A percentile compares a stretch with the other conserved stretches of the same genome.
Conservation (phyloP, 2,888 invertebrate species). For the Synergus umbraculus region DNA sequence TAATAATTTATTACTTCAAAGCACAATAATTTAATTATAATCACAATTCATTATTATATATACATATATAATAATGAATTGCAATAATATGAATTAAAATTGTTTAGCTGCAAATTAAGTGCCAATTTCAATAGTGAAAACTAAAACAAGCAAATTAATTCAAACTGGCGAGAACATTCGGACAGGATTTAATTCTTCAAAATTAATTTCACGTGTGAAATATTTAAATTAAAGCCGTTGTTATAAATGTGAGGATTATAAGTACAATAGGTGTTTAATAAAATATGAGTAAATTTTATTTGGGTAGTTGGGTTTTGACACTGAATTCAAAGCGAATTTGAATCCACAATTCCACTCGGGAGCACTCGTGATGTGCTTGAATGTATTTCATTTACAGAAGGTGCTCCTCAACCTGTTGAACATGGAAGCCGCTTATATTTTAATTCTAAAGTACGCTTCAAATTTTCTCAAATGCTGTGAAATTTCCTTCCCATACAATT, state of each 20-base stretch:
- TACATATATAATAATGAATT: too few species aligned
- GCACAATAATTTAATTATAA: neutral
- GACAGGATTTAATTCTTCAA: too few species aligned
- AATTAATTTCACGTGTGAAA: too few species aligned
- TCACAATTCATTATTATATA: neutral
- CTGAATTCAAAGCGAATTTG: neutral
- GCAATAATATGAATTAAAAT: too few species aligned
- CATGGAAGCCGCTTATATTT: neutral
- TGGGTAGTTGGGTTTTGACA: neutral
- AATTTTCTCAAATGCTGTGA: neutral
- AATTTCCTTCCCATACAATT: neutral
- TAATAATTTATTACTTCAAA: neutral
- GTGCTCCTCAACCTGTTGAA: constrained; percentile 13
- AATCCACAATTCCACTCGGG: neutral
- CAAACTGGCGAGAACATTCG: too few species aligned
- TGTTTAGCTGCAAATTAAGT: too few species aligned
- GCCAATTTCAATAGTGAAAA: too few species aligned
- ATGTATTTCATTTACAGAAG: constrained; percentile 11
- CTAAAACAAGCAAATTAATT: too few species aligned
- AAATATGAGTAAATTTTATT: neutral
- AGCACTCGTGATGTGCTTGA: neutral
- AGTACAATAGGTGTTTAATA: neutral
- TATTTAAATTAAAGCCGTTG: too few species aligned
- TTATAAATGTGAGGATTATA: too few species aligned
- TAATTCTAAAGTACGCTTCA: neutral